Percentiles rank a stretch among this genome's conserved stretches.
phyloP scores from a whole-genome alignment of 2,888 invertebrate genomes.

The Platypus cylindrus region DNA sequence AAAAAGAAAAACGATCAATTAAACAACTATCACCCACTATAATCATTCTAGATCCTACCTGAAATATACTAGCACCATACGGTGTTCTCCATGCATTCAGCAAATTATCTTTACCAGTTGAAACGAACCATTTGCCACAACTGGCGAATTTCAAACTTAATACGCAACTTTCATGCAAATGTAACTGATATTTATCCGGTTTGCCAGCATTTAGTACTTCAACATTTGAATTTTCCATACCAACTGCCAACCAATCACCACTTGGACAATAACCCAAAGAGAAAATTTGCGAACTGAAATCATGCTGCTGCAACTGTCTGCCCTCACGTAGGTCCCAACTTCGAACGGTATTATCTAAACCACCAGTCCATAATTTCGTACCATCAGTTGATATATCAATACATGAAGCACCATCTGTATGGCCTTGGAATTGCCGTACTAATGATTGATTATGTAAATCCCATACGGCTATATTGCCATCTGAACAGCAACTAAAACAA shows the following conservation, averaged over 20 bases:
- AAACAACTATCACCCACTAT: slow-evolving; percentile 3
- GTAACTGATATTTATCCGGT: slow-evolving; percentile 90
- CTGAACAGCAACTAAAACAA: slow-evolving; percentile 97
- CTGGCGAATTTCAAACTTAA: slow-evolving; percentile 89
- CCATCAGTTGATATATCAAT: slow-evolving; percentile 87
- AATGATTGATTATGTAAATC: slow-evolving; percentile 82
- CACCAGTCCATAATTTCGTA: slow-evolving; percentile 38
- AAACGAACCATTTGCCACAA: slow-evolving; percentile 97
- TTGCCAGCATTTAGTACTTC: slow-evolving; percentile 86
- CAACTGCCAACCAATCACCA: slow-evolving; percentile 94
- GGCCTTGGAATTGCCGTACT: slow-evolving; percentile 88
- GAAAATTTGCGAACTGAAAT: slow-evolving; percentile 84
- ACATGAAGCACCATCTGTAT: slow-evolving; percentile 88
- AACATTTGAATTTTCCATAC: slow-evolving; percentile 96
- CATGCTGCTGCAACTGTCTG: slow-evolving; percentile 86
- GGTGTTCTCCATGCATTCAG: slow-evolving; percentile 97
- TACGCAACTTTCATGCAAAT: slow-evolving; percentile 94
- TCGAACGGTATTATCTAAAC: slow-evolving; percentile 91
- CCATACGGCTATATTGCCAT: slow-evolving; percentile 97
- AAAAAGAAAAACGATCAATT: slow-evolving; percentile 17
- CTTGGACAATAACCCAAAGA: slow-evolving; percentile 83
- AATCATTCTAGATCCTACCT: slow-evolving; percentile 44
- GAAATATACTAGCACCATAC: slow-evolving; percentile 96
- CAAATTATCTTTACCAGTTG: slow-evolving; percentile 96
- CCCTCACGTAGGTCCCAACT: slow-evolving; percentile 94